Conservation (phyloP, 2,113 vertebrate species). For the Enhydra lutris region DNA sequence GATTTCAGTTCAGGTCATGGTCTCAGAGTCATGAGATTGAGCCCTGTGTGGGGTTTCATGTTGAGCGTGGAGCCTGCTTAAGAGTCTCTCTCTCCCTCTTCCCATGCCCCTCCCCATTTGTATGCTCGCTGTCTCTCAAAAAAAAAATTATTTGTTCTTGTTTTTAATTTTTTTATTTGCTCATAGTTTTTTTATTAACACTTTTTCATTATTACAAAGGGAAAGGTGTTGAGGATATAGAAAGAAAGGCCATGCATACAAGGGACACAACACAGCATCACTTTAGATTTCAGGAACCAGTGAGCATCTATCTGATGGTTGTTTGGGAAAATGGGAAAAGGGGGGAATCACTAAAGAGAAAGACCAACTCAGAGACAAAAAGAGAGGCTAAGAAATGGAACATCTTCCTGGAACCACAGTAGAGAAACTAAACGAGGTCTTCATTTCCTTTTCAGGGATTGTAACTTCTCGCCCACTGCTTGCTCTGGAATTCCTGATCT, state of each 20-base stretch:
- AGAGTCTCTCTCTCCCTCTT: not conserved
- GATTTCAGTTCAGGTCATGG: not conserved
- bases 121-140: not conserved
- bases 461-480: slow-evolving; percentile 72
- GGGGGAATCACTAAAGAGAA: not conserved
- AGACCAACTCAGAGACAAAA: not conserved
- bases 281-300: not conserved
- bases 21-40: not conserved
- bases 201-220: not conserved
- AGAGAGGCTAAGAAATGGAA: not conserved
- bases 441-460: not conserved
- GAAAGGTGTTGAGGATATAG: not conserved
- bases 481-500: slow-evolving; percentile 81
- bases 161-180: not conserved
- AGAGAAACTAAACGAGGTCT: not conserved
- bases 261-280: not conserved
- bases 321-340: not conserved
- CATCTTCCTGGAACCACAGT: not conserved
- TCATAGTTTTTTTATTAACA: slow-evolving; percentile 48
- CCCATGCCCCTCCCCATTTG: not conserved
- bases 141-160: not conserved
- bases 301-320: not conserved
- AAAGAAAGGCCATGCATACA: not conserved
- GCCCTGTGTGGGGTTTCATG: too few relatives aligned
- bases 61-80: not conserved